These are phyloP conservation scores for Botrylloides violaceus DNA, from an alignment of 23 tunicate genomes.

Conservation along the genomic window DNA sequence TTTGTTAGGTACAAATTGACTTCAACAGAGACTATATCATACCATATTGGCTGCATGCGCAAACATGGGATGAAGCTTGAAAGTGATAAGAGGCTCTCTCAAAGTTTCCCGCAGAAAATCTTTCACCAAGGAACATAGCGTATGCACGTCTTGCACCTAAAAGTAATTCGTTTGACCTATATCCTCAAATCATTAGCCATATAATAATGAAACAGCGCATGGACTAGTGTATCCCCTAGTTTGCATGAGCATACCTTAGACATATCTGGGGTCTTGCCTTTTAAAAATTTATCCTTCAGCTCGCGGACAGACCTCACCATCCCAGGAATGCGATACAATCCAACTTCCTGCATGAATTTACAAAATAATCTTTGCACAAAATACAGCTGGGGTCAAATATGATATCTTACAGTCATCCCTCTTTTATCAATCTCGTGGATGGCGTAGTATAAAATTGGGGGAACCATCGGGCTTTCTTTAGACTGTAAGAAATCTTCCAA, in stretches of 20 bases:
- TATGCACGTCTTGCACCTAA: constrained; percentile 55
- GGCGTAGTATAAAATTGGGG: constrained; percentile 86
- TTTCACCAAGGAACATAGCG: constrained; percentile 86
- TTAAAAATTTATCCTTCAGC: constrained; percentile 54
- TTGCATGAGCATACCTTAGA: too few species aligned
- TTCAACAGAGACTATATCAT: neutral
- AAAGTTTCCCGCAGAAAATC: constrained; percentile 67
- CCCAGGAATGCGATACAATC: constrained; percentile 61
- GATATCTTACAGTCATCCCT: constrained; percentile 53
- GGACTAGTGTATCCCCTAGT: too few species aligned
- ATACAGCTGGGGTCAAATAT: too few species aligned
- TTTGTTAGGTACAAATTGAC: neutral
- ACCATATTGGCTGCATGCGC: constrained; percentile 51
- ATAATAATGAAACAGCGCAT: too few species aligned
- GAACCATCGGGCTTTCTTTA: constrained; percentile 61
- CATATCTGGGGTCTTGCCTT: constrained; percentile 57
- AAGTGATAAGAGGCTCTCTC: constrained; percentile 74
- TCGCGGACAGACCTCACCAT: constrained; percentile 64
- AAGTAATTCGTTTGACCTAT: too few species aligned
- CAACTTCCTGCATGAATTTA: constrained; percentile 10
- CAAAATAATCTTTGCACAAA: too few species aligned
- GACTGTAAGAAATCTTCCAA: constrained; percentile 55
- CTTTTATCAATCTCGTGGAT: constrained; percentile 84
- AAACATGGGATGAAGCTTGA: constrained; percentile 49
- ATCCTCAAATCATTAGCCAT: too few species aligned